phyloP scores from a whole-genome alignment of 2,113 vertebrate genomes.

The Coturnix japonica region DNA sequence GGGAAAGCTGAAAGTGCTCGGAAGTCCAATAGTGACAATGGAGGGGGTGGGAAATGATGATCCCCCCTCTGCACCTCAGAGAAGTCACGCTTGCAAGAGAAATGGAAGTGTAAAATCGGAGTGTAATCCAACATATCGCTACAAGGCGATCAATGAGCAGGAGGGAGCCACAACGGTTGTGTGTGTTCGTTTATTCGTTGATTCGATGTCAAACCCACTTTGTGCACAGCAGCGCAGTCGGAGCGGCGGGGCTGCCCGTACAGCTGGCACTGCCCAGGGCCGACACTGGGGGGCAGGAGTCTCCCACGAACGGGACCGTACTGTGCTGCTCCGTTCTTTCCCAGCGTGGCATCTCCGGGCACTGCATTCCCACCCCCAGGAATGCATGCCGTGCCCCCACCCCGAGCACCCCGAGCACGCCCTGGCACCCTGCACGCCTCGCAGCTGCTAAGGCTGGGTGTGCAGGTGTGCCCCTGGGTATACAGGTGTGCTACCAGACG shows the following conservation, averaged over 20 bases:
- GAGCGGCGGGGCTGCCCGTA: background rate
- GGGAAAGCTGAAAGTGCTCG: background rate
- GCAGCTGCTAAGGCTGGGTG: fast-evolving
- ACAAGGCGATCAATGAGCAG: background rate
- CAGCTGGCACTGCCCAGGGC: background rate
- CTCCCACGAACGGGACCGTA: background rate
- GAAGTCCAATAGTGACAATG: background rate
- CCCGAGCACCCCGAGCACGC: fast-evolving
- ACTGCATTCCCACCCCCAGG: too few relatives aligned
- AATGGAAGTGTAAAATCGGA: background rate
- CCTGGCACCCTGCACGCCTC: background rate
- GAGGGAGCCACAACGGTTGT: background rate
- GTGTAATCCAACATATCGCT: background rate
- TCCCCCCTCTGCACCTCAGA: background rate
- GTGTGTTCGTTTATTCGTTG: background rate
- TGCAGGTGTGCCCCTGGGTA: background rate
- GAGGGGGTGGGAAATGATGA: background rate
- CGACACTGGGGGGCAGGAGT: constrained; percentile 25
- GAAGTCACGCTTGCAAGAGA: background rate
- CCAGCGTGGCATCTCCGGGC: fast-evolving
- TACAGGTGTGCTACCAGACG: background rate
- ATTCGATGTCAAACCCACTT: fast-evolving
- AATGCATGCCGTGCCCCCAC: too few relatives aligned
- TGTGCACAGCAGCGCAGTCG: background rate
- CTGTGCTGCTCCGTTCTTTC: fast-evolving